Base-by-base conservation (phyloP, 1,140 invertebrate species). In the Drosophila sp. region DNA sequence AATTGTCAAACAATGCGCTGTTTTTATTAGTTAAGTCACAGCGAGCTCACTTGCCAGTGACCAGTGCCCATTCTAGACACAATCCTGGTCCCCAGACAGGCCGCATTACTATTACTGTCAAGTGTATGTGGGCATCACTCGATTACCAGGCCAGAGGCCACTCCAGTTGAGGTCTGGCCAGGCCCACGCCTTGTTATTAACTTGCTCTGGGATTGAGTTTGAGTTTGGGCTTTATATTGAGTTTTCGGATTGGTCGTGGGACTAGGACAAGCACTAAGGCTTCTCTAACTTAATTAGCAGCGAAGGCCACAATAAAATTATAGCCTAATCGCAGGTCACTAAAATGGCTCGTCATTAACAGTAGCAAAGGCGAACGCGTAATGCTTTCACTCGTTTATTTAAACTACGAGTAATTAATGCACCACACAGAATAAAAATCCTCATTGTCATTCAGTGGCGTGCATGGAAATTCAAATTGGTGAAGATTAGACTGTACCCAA, bases 1-100 rank as follows among this genome's bases (percentile, higher is more conserved):
- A 74, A 77, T 74, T 77, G 70, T 77, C 75, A 74, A 77, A 75
- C 64, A 78, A 74, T 75, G 72, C 71, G 66, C 54, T 70, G 71
- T 59, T 74, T 64, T 63, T 70, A 74, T 64, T 70, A 74, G 54
- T 54, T 53, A 73, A 67, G 41, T 48, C 45, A 56, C 40, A 61
- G 36, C 27, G 51, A 29, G 16, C 45, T 32, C 36, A 40, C 43
- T 51, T 16, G 29, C 46, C 54, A 71, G 38, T 71, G 40, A 16
- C 38, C 59, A 54, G 41, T n/a, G 2, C 11, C 57, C 41, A 45
- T 9, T 9, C 34, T 18, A 4, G n/a, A 0, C 11, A 34, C 11
- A 16, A 8, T 21, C 2, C 32, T 9, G 11, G 21, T 72, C 69
- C 69, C 69, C 40, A 43, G 69, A 57, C 51, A 64, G 2, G 2